Conservation (phyloP, 2,797 vertebrate species). For the Sebastes dallii region DNA sequence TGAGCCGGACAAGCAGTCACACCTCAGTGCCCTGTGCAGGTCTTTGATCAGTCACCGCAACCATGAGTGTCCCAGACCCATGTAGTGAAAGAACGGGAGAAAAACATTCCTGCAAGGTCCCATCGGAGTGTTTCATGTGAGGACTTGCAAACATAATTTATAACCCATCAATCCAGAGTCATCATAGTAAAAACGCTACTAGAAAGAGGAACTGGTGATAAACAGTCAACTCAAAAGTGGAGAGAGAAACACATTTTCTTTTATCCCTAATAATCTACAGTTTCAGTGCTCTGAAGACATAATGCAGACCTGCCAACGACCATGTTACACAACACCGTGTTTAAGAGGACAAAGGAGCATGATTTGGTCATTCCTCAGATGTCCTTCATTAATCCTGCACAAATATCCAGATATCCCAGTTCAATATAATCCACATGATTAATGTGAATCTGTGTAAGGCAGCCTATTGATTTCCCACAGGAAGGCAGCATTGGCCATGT, state of each 20-base stretch:
- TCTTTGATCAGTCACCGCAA: constrained; percentile 62
- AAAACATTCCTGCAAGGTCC: constrained; percentile 48
- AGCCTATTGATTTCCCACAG: constrained; percentile 50
- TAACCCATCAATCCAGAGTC: constrained; percentile 7
- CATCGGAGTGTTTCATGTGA: constrained; percentile 48
- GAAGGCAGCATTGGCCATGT: constrained; percentile 21
- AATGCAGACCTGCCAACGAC: constrained; percentile 53
- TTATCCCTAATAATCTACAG: neutral
- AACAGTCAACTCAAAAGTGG: constrained; percentile 5
- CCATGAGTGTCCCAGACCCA: constrained; percentile 22
- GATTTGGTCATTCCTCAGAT: constrained; percentile 34
- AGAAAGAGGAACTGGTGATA: constrained; percentile 25
- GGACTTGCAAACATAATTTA: constrained; percentile 57
- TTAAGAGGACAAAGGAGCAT: constrained; percentile 57
- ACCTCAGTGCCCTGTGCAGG: constrained; percentile 47
- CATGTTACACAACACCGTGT: constrained; percentile 74
- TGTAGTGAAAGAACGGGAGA: constrained; percentile 8
- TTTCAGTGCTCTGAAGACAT: constrained; percentile 29
- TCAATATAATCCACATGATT: constrained; percentile 16
- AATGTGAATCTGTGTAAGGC: constrained; percentile 3
- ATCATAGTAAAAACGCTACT: constrained; percentile 9
- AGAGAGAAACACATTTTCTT: neutral
- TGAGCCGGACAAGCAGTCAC: constrained; percentile 48
- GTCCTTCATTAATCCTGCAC: neutral
- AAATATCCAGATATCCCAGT: neutral